These are phyloP conservation scores for Pollachius pollachius DNA, from an alignment of 2,113 vertebrate genomes.

Conservation along the genomic window DNA sequence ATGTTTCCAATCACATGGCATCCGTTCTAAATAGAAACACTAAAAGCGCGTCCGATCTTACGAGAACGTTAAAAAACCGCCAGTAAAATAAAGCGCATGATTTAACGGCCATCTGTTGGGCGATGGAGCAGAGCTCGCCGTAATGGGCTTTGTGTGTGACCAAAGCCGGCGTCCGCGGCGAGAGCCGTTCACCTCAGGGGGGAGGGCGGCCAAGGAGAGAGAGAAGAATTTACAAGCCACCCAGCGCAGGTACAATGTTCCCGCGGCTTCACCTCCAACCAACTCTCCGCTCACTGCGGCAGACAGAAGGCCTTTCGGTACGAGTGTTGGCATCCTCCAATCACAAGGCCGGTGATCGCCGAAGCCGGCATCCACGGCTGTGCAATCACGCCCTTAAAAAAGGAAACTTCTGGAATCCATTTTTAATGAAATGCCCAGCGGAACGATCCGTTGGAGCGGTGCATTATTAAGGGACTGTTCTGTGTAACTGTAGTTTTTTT, in stretches of 20 bases:
- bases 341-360: slow-evolving; percentile 6
- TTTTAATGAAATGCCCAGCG: slow-evolving; percentile 29
- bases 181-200: slow-evolving; percentile 53
- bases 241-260: slow-evolving; percentile 55
- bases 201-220: slow-evolving; percentile 31
- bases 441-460: slow-evolving; percentile 36
- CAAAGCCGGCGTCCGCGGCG: slow-evolving; percentile 60
- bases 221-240: slow-evolving; percentile 60
- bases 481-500: not conserved
- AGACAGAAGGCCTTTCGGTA: slow-evolving; percentile 10
- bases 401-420: slow-evolving; percentile 38
- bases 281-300: not conserved
- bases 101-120: slow-evolving; percentile 77
- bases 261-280: slow-evolving; percentile 34
- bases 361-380: slow-evolving; percentile 15
- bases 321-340: slow-evolving; percentile 19
- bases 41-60: slow-evolving; percentile 70
- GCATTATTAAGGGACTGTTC: slow-evolving; percentile 31
- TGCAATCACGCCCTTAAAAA: slow-evolving; percentile 37
- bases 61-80: slow-evolving; percentile 58
- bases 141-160: slow-evolving; percentile 65
- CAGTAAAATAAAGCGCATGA: slow-evolving; percentile 73
- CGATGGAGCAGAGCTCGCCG: slow-evolving; percentile 56
- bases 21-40: slow-evolving; percentile 59
- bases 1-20: slow-evolving; percentile 62